Percentiles rank a stretch among this genome's conserved stretches.
phyloP scores from a whole-genome alignment of 2,888 invertebrate genomes.

The Laspeyria flexula region DNA sequence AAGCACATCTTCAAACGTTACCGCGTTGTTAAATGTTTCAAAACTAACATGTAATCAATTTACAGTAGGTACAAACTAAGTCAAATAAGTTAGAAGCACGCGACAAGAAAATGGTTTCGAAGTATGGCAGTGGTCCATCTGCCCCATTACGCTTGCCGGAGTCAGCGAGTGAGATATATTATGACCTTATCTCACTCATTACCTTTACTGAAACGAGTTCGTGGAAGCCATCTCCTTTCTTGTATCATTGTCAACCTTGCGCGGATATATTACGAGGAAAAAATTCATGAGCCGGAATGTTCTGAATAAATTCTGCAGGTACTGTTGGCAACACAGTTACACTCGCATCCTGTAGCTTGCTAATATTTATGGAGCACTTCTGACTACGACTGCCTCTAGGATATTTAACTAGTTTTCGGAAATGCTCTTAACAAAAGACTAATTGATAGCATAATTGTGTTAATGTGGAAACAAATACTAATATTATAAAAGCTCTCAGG shows the following conservation, averaged over 20 bases:
- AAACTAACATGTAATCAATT: too few species aligned
- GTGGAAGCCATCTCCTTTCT: constrained; percentile 58
- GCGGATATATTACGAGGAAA: constrained; percentile 60
- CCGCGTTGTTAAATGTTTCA: too few species aligned
- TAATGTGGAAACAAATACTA: too few species aligned
- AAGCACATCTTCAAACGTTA: too few species aligned
- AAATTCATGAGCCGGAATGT: constrained; percentile 61
- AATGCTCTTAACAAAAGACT: neutral
- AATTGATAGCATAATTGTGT: neutral
- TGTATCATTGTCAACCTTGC: constrained; percentile 63
- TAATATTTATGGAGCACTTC: constrained; percentile 1
- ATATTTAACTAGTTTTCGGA: neutral
- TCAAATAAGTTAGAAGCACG: neutral
- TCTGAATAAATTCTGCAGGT: constrained; percentile 51
- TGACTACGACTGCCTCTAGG: neutral
- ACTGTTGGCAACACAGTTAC: constrained; percentile 40
- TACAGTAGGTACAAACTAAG: neutral
- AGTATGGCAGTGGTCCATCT: constrained; percentile 44
- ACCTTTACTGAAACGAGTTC: constrained; percentile 55
- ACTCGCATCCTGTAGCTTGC: constrained; percentile 35
- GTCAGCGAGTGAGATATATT: constrained; percentile 53
- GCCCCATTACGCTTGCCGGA: constrained; percentile 43
- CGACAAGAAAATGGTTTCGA: constrained; percentile 13
- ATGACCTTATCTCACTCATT: constrained; percentile 59
- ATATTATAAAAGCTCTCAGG: too few species aligned